A percentile compares a stretch with the other conserved stretches of the same genome.
Conservation (phyloP, 2,113 vertebrate species). For the Marcusenius ussheri region DNA sequence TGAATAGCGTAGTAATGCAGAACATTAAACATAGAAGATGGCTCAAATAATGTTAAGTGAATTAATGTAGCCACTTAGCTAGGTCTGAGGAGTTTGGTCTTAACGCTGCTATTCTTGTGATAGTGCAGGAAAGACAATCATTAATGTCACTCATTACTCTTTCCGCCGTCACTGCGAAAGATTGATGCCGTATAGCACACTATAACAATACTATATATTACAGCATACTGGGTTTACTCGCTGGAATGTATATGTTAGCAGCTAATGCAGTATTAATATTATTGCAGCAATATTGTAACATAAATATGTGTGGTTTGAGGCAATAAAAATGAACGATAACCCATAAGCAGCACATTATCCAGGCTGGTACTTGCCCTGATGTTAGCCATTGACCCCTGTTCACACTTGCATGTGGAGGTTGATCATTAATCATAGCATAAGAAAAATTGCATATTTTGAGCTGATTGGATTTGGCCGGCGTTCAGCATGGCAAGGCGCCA, state of each 20-base stretch:
- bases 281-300: neutral
- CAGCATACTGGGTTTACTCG: neutral
- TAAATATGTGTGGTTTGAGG: neutral
- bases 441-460: neutral
- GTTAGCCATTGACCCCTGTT: neutral
- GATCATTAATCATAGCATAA: slow-evolving; percentile 4
- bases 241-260: neutral
- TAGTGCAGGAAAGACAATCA: neutral
- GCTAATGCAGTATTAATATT: neutral
- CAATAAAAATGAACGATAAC: slow-evolving; percentile 4
- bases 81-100: neutral
- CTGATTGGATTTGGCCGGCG: slow-evolving; percentile 1
- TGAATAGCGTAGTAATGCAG: slow-evolving; percentile 21
- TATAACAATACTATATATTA: slow-evolving; percentile 7
- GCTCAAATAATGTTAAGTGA: slow-evolving; percentile 27
- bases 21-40: slow-evolving; percentile 29
- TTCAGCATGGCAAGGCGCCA: neutral
- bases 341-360: neutral
- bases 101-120: neutral
- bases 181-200: neutral
- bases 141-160: slow-evolving; percentile 7
- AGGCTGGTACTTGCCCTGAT: neutral
- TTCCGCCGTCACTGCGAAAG: neutral
- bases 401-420: neutral
- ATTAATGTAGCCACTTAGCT: slow-evolving; percentile 10